Base-by-base conservation (phyloP, 1,140 invertebrate genomes). In the Pissodes strobi region DNA sequence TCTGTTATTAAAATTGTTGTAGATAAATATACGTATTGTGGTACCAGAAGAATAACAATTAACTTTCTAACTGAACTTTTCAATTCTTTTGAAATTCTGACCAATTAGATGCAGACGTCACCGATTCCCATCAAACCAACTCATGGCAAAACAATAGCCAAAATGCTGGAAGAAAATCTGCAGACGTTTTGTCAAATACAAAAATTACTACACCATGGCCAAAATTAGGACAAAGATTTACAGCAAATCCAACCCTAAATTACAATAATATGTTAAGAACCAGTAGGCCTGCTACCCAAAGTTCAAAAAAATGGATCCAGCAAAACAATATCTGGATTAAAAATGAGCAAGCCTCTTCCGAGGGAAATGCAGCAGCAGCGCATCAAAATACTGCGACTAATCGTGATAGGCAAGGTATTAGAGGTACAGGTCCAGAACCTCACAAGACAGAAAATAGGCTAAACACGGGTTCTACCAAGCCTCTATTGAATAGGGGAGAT, bases 171-270 rank as follows among this genome's bases (percentile, higher is more conserved):
- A 9, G 53, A 46, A 49, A 23, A 2, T n/a, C 22, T 6, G 12
- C 10, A n/a, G 34, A 51, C 8, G n/a, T 38, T 21, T 30, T 46
- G 34, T 10, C 30, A 51, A 55, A 59, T 22, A 10, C n/a, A 12
- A 49, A 52, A 52, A 56, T 21, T 19, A 61, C 67, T 1, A 71
- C 69, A 12, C 64, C 67, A 9, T 69, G 70, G 70, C 70, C 70
- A 12, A 23, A 58, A 30, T 60, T 72, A 41, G 65, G 69, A 19
- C 62, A 49, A 8, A 39, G 43, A 37, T 22, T 9, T 4, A 56
- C 53, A 1, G 17, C 38, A 10, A 49, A 56, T 27, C 23, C 46
- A 19, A 41, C 46, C 10, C 9, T 1, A 0, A 37, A 45, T 46
- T 46, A 60, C 9, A 49, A 53, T 38, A 39, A 13, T 34, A 27